Conservation (phyloP, 2,888 invertebrate genomes). For the Athrips mouffetella region DNA sequence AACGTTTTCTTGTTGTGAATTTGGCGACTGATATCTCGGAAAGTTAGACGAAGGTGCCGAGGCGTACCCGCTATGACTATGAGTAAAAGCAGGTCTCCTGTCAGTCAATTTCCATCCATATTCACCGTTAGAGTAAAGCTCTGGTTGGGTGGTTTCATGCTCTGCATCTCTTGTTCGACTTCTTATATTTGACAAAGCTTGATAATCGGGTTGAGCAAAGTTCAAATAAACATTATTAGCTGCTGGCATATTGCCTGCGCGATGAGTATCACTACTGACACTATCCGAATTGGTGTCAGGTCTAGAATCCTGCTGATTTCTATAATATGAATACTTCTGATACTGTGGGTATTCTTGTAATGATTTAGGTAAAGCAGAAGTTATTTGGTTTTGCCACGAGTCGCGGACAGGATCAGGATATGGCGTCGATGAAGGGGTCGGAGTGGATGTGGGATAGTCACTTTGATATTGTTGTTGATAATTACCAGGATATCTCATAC, state of each 20-base stretch:
- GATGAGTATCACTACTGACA: conserved; percentile 53
- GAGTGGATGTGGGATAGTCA: conserved; percentile 55
- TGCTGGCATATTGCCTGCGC: conserved; percentile 51
- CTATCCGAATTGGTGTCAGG: conserved; percentile 41
- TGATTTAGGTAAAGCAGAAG: conserved; percentile 39
- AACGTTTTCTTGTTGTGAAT: conserved; percentile 42
- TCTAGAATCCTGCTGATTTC: conserved; percentile 45
- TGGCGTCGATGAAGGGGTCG: conserved; percentile 46
- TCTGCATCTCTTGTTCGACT: conserved; percentile 50
- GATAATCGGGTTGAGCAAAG: conserved; percentile 59
- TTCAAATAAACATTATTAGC: conserved; percentile 65
- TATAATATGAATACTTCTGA: conserved; percentile 45
- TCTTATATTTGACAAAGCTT: conserved; percentile 44
- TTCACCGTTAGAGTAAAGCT: conserved; percentile 65
- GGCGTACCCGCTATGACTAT: conserved; percentile 19
- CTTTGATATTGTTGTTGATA: conserved; percentile 54
- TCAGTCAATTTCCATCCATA: conserved; percentile 69
- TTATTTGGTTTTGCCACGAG: conserved; percentile 52
- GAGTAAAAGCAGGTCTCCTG: conserved; percentile 49
- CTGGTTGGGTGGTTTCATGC: conserved; percentile 49
- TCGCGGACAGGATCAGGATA: conserved; percentile 51
- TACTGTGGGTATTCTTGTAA: conserved; percentile 51
- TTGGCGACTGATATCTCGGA: conserved; percentile 46
- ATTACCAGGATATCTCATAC: conserved; percentile 55
- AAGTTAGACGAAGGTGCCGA: conserved; percentile 41